Evolutionary conservation across 2,888 invertebrate genomes (phyloP).

Genomic region (Phragmatobia fuliginosa): DNA sequence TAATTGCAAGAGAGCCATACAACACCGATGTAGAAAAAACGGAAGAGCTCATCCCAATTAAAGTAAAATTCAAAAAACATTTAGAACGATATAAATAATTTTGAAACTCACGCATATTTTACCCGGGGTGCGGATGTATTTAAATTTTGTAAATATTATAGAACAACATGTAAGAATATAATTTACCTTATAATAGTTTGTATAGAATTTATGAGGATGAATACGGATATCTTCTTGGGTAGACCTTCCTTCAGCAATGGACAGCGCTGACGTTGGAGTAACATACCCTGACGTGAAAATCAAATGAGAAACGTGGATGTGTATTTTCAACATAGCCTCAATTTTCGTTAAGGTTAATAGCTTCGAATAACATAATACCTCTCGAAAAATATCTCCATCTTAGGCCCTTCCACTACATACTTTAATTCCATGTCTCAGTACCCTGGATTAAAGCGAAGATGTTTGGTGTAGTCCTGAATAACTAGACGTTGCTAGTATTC

Average conservation of each 20-base stretch:
- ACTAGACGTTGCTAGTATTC: slow-evolving; percentile 70
- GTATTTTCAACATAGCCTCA: too few relatives aligned
- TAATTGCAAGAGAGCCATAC: slow-evolving; percentile 82
- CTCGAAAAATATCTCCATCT: not conserved
- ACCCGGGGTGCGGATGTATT: too few relatives aligned
- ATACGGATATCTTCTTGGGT: too few relatives aligned
- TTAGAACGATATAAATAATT: not conserved
- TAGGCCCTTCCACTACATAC: slow-evolving; percentile 53
- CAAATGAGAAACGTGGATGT: too few relatives aligned
- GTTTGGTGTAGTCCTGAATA: slow-evolving; percentile 80
- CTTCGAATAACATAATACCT: not conserved
- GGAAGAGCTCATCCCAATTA: not conserved
- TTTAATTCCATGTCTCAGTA: slow-evolving; percentile 52
- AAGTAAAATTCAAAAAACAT: not conserved
- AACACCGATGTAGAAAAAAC: slow-evolving; percentile 56
- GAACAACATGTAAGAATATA: too few relatives aligned
- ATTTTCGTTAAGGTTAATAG: not conserved
- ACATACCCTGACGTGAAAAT: too few relatives aligned
- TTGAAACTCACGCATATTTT: not conserved
- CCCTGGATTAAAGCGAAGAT: slow-evolving; percentile 83
- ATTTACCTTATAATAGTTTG: too few relatives aligned
- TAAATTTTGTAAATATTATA: too few relatives aligned
- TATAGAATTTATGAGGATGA: too few relatives aligned
- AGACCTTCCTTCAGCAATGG: too few relatives aligned
- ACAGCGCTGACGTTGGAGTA: too few relatives aligned